A percentile compares a stretch with the other conserved stretches of the same genome.
Evolutionary conservation across 2,888 invertebrate species (phyloP).

Genomic region (Tineola bisselliella): DNA sequence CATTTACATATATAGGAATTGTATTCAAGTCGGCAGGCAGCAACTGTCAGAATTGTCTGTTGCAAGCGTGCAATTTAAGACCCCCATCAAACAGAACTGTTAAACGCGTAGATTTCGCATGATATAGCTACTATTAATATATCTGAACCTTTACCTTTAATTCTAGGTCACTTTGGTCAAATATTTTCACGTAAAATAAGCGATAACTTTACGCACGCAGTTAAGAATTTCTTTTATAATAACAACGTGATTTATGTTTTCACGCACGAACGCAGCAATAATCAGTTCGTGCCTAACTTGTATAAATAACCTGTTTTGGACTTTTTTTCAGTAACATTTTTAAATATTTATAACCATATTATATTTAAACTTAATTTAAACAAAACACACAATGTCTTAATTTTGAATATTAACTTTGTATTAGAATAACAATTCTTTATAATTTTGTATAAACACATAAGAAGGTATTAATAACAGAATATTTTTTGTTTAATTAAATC

Average conservation of each 20-base stretch:
- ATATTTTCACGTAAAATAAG: background rate
- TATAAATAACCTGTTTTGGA: conserved; percentile 1
- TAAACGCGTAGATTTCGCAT: no score
- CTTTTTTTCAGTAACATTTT: background rate
- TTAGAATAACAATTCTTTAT: no score
- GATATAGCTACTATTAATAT: conserved; percentile 12
- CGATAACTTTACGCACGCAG: background rate
- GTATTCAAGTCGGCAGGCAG: background rate
- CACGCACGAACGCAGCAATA: background rate
- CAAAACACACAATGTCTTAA: no score
- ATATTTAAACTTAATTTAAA: no score
- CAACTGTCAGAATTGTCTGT: background rate
- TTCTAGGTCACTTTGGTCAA: background rate
- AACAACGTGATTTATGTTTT: conserved; percentile 1
- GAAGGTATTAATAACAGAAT: no score
- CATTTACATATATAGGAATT: background rate
- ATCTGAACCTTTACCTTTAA: conserved; percentile 1
- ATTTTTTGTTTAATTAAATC: no score
- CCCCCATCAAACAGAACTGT: no score
- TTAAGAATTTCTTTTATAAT: background rate
- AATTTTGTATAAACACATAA: no score
- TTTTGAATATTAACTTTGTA: no score
- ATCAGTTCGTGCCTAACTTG: conserved; percentile 7
- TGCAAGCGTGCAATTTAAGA: background rate
- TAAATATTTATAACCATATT: background rate